A percentile compares a stretch with the other conserved stretches of the same genome.
phyloP scores from a whole-genome alignment of 1,140 invertebrate genomes.

The Pteromalus puparum region DNA sequence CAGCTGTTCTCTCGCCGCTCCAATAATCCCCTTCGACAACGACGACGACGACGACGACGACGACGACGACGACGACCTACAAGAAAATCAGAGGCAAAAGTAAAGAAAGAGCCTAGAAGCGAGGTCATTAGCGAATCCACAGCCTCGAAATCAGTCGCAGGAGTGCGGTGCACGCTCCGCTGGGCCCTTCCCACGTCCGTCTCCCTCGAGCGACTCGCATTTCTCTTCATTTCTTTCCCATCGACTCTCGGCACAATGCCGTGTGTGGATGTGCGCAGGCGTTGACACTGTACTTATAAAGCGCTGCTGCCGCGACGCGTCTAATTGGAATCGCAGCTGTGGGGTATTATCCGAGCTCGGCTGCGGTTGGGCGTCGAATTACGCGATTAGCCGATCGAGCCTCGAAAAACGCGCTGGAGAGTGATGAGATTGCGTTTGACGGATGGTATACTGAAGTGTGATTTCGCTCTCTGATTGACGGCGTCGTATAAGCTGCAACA shows the following conservation, averaged over 20 bases:
- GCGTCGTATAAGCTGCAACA: no score
- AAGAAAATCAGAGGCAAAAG: not conserved
- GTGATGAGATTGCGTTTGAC: not conserved
- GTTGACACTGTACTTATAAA: no score
- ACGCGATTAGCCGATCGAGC: not conserved
- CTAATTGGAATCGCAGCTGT: slow-evolving; percentile 36
- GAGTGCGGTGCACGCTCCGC: slow-evolving; percentile 34
- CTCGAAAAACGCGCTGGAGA: no score
- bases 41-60: no score
- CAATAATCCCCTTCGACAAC: not conserved
- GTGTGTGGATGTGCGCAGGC: not conserved
- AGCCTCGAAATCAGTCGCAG: no score
- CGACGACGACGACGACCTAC: not conserved
- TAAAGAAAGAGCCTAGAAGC: not conserved
- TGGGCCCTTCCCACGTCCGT: slow-evolving; percentile 60
- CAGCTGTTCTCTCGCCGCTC: not conserved
- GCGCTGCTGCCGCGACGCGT: not conserved
- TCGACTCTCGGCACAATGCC: slow-evolving; percentile 43
- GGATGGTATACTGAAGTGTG: not conserved
- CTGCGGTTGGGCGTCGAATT: not conserved
- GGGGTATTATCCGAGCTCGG: slow-evolving; percentile 5
- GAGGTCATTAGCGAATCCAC: not conserved
- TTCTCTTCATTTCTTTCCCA: slow-evolving; percentile 58
- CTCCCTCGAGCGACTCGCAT: slow-evolving; percentile 60
- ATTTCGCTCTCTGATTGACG: no score